phyloP scores from a whole-genome alignment of 2,797 vertebrate species.

The Pristis pectinata region DNA sequence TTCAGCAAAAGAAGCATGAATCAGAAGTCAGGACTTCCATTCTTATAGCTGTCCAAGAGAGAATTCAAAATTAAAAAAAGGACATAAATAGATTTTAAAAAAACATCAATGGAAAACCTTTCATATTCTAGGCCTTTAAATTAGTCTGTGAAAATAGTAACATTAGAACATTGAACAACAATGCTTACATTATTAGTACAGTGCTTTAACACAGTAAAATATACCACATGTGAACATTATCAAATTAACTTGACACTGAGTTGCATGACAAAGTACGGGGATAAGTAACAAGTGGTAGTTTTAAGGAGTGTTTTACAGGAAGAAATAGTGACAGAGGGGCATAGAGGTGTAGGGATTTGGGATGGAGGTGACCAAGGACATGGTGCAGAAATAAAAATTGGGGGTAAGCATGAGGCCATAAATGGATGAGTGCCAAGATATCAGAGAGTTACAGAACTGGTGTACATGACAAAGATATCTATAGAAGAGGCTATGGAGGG shows the following conservation, averaged over 20 bases:
- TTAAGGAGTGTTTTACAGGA: not conserved
- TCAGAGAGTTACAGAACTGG: too few relatives aligned
- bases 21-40: not conserved
- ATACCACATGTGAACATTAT: too few relatives aligned
- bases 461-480: too few relatives aligned
- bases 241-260: too few relatives aligned
- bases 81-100: not conserved
- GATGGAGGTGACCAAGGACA: not conserved
- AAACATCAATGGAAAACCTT: not conserved
- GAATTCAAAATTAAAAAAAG: not conserved
- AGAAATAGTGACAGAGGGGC: not conserved
- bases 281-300: too few relatives aligned
- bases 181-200: too few relatives aligned
- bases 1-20: not conserved
- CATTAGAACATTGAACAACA: not conserved
- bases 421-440: not conserved
- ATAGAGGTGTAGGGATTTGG: not conserved
- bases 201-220: too few relatives aligned
- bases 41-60: not conserved
- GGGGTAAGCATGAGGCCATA: not conserved
- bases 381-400: not conserved
- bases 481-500: too few relatives aligned
- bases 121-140: not conserved
- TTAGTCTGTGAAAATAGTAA: not conserved
- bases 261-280: too few relatives aligned